Evolutionary conservation across 2,113 vertebrate species (phyloP), one percentile per base, ranked within the genome.

Genomic region (Phycodurus eques): DNA sequence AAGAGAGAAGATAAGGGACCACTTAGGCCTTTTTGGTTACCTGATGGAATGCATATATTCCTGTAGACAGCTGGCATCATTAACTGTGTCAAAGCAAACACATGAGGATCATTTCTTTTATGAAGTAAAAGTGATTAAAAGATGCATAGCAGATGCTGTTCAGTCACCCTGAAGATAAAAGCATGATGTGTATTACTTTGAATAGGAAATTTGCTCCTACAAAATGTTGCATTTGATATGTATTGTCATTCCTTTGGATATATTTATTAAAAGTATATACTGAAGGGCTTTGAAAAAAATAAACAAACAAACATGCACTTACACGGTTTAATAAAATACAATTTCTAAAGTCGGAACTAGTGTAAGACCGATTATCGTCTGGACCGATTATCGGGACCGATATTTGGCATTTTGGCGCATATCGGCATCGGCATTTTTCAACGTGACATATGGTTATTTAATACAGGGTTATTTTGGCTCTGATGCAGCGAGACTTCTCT

Each of bases 21-120:
- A 68, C 74, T 73, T n/a, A 62, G 71, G 61, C 70, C 74, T 54
- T 79, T 86, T 82, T 84, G 62, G 44, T 81, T 81, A 79, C 81
- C 78, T 80, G 79, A 64, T 53, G 33, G 78, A 76, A 82, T 60
- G 76, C 43, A 65, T 74, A 71, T 53, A 71, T 74, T 72, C 76
- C 69, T 53, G 68, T 60, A 67, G 79, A 80, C 82, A 88, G 77
- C 80, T 74, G 69, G 80, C 80, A 73, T 73, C 74, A 71, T 85
- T 69, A 74, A 77, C 70, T 65, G 56, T 78, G 54, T 80, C 67
- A 70, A 68, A 70, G 72, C 4, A 8, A 83, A 80, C 75, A 76
- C 73, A 46, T 39, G 42, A 64, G 72, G 68, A 85, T 76, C 68
- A 77, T 77, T 82, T 66, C 11, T 62, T 66, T 46, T 69, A 67